Evolutionary conservation across 1,140 invertebrate species (phyloP).

Genomic region (Phortica variegata): DNA sequence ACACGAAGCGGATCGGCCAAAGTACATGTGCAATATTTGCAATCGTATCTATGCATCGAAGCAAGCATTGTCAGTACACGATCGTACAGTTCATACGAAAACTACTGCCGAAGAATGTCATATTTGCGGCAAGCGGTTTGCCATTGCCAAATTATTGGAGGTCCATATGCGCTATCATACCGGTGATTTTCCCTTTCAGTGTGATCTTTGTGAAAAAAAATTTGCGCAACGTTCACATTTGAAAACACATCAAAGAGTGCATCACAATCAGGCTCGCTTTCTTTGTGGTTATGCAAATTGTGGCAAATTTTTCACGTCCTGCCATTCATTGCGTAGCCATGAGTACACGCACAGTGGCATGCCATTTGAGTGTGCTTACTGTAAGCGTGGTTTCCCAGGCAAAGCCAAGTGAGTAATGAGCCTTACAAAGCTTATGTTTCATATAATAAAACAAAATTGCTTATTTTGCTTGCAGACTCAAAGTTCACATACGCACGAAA

Average conservation of each 20-base stretch:
- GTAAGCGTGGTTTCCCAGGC: conserved; percentile 30
- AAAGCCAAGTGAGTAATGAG: conserved; percentile 30
- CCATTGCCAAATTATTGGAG: conserved; percentile 60
- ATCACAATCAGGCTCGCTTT: conserved; percentile 28
- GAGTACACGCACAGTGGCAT: conserved; percentile 31
- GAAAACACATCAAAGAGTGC: conserved; percentile 27
- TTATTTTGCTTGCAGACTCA: conserved; percentile 21
- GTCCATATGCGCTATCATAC: conserved; percentile 67
- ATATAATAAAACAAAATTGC: not conserved
- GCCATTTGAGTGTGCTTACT: conserved; percentile 37
- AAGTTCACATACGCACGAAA: conserved; percentile 23
- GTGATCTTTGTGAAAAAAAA: conserved; percentile 72
- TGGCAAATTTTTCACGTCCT: conserved; percentile 33
- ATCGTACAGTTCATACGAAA: conserved; percentile 19
- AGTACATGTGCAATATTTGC: conserved; percentile 23
- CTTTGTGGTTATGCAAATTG: conserved; percentile 27
- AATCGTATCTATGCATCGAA: conserved; percentile 27
- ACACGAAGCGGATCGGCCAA: conserved; percentile 25
- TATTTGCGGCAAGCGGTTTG: conserved; percentile 59
- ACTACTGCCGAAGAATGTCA: conserved; percentile 36
- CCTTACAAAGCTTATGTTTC: not conserved
- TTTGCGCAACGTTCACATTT: conserved; percentile 67
- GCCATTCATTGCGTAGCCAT: conserved; percentile 28
- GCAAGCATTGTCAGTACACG: conserved; percentile 27
- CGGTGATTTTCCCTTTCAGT: conserved; percentile 68